Conservation (phyloP, 2,888 invertebrate species). For the Drosophila nr. perissopoda region DNA sequence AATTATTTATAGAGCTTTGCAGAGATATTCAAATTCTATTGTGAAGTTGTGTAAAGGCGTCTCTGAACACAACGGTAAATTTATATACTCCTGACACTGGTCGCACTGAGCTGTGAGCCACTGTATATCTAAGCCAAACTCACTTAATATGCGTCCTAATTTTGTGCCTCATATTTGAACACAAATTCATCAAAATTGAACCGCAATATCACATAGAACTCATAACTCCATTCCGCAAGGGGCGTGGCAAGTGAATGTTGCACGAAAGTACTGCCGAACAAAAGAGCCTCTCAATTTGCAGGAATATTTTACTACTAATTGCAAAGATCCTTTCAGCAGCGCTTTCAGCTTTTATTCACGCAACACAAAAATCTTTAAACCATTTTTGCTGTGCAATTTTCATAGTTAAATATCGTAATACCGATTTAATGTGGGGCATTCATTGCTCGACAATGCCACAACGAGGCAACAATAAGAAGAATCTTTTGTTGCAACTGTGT, state of each 20-base stretch:
- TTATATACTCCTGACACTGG: neutral
- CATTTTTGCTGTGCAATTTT: neutral
- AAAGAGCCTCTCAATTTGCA: conserved; percentile 1
- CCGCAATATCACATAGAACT: neutral
- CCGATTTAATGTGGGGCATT: neutral
- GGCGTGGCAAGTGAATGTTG: neutral
- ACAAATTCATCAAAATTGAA: neutral
- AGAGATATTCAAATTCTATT: neutral
- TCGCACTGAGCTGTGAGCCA: no score
- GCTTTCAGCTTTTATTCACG: neutral
- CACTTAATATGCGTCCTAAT: neutral
- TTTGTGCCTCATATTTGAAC: neutral
- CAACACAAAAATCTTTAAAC: neutral
- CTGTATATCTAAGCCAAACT: neutral
- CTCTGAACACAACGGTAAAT: neutral
- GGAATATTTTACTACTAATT: neutral
- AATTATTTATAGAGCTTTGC: neutral
- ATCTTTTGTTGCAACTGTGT: conserved; percentile 6
- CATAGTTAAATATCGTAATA: neutral
- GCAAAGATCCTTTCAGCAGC: neutral
- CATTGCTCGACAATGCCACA: neutral
- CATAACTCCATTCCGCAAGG: rapidly evolving
- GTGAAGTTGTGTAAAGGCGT: neutral
- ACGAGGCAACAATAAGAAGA: conserved; percentile 5
- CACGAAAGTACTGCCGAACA: neutral